Percentiles rank a stretch among this genome's conserved stretches.
phyloP scores from a whole-genome alignment of 2,797 vertebrate genomes.

The Aldrovandia affinis region DNA sequence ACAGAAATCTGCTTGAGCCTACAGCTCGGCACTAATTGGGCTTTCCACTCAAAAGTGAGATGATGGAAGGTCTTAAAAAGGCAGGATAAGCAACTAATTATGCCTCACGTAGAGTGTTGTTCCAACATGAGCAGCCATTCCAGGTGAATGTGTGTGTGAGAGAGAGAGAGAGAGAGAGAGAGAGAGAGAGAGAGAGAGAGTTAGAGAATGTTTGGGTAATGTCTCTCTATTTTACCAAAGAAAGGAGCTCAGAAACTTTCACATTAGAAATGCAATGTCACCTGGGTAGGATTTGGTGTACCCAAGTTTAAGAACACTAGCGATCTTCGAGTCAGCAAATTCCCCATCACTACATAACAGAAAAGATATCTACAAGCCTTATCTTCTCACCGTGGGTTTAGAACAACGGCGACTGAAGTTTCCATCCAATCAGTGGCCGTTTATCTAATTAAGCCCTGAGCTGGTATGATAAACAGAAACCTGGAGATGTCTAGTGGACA shows the following conservation, averaged over 20 bases:
- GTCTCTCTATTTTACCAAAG: not conserved
- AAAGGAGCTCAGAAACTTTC: not conserved
- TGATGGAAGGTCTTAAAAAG: slow-evolving; percentile 31
- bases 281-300: not conserved
- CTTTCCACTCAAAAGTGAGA: slow-evolving; percentile 38
- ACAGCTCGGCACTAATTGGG: slow-evolving; percentile 49
- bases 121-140: not conserved
- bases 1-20: slow-evolving; percentile 41
- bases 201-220: too few species aligned
- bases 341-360: not conserved
- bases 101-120: not conserved
- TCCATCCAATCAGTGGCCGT: not conserved
- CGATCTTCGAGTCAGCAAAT: too few species aligned
- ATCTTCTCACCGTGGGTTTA: not conserved
- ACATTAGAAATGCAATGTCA: not conserved
- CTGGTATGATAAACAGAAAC: not conserved
- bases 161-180: not conserved
- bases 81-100: not conserved
- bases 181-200: not conserved
- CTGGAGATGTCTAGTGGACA: not conserved
- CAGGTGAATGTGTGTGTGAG: not conserved
- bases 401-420: not conserved
- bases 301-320: not conserved
- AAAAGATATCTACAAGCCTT: not conserved
- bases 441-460: not conserved